A percentile compares a stretch with the other conserved stretches of the same genome.
These are phyloP conservation scores for Spilosoma lubricipeda DNA, from an alignment of 2,888 invertebrate species.

Conservation along the genomic window DNA sequence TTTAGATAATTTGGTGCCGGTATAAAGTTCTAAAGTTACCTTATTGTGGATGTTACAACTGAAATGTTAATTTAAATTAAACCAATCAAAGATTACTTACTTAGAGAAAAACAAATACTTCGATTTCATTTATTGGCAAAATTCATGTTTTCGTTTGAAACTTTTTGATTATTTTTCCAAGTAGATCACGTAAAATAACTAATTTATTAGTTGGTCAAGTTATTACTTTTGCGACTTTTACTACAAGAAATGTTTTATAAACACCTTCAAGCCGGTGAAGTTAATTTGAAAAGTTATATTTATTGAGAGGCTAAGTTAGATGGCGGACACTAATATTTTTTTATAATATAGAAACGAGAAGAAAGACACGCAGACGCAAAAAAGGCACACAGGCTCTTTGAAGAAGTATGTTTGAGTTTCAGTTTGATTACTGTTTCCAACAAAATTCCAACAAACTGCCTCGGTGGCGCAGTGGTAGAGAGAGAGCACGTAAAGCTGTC, in stretches of 20 bases:
- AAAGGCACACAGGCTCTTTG: neutral
- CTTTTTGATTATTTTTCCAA: neutral
- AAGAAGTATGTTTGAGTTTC: neutral
- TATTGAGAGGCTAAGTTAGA: neutral
- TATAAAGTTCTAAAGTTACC: neutral
- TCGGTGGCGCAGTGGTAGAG: too few relatives aligned
- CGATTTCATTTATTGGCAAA: too few relatives aligned
- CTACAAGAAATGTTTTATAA: neutral
- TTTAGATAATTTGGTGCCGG: neutral
- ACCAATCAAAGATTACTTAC: too few relatives aligned
- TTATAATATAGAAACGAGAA: neutral
- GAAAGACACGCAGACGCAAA: too few relatives aligned
- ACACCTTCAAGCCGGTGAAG: neutral
- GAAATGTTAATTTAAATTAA: too few relatives aligned
- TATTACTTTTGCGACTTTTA: neutral
- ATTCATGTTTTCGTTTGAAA: too few relatives aligned
- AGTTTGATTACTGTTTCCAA: neutral
- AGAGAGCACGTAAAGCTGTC: too few relatives aligned
- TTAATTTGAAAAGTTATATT: neutral
- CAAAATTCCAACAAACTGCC: too few relatives aligned
- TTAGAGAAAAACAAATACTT: too few relatives aligned
- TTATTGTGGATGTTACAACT: neutral
- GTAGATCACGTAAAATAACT: neutral
- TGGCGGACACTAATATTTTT: neutral
- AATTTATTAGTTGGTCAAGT: neutral